These are phyloP conservation scores for Lomographa bimaculata DNA, from an alignment of 2,888 invertebrate genomes.

Conservation along the genomic window DNA sequence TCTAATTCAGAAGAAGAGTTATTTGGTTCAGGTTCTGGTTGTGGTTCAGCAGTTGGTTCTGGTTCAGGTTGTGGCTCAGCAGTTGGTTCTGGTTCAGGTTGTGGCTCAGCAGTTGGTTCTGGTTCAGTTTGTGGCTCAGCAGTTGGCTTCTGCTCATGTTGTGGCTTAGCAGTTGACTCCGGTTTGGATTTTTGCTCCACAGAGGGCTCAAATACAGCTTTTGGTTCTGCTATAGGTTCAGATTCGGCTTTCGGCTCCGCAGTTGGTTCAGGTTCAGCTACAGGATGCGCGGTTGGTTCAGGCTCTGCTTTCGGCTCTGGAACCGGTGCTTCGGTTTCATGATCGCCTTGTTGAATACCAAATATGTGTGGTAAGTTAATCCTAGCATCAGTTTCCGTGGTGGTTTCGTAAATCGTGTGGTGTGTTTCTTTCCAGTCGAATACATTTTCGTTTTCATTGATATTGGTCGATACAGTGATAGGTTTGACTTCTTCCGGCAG, in stretches of 20 bases:
- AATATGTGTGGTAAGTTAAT: slow-evolving; percentile 62
- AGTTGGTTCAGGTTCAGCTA: slow-evolving; percentile 39
- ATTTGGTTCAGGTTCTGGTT: slow-evolving; percentile 48
- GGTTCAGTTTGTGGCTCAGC: slow-evolving; percentile 41
- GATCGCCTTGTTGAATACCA: slow-evolving; percentile 46
- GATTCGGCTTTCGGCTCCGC: slow-evolving; percentile 42
- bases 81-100: slow-evolving; percentile 36
- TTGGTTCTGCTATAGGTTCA: slow-evolving; percentile 40
- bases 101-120: slow-evolving; percentile 36
- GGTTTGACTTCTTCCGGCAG: slow-evolving; percentile 49
- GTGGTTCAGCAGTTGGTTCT: slow-evolving; percentile 49
- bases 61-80: slow-evolving; percentile 35
- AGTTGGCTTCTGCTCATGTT: slow-evolving; percentile 28
- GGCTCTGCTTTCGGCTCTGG: slow-evolving; percentile 38
- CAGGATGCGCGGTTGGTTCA: slow-evolving; percentile 39
- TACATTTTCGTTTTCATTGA: slow-evolving; percentile 37
- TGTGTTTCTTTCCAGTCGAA: slow-evolving; percentile 66
- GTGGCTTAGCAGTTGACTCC: slow-evolving; percentile 23
- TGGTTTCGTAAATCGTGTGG: slow-evolving; percentile 47
- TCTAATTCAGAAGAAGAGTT: slow-evolving; percentile 47
- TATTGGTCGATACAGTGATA: slow-evolving; percentile 41
- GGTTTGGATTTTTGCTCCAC: slow-evolving; percentile 37
- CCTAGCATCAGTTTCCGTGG: slow-evolving; percentile 55
- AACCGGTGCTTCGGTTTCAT: slow-evolving; percentile 35
- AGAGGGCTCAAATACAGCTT: slow-evolving; percentile 25